Base-by-base conservation (phyloP, 2,888 invertebrate genomes). In the Parnassius smintheus region DNA sequence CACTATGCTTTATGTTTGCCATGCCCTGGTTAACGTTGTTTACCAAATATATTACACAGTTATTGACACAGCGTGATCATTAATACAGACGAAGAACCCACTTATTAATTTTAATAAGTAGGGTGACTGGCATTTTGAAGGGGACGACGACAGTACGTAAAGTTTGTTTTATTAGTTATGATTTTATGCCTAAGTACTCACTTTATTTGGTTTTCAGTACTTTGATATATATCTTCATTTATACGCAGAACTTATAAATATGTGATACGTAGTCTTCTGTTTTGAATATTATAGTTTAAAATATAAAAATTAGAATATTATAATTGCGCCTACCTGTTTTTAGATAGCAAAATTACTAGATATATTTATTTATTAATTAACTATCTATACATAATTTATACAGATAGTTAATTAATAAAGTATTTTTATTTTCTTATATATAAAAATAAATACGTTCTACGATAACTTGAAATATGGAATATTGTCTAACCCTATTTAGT, bases 81-180 rank as follows among this genome's bases (percentile, higher is more conserved):
- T 91, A 91, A 89, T 90, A 83, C 84, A 84, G 82, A 80, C 82
- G 83, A 81, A 86, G 88, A 86, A 85, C 88, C 82, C 86, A 85
- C 86, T 91, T 91, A 91, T 91, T 91, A 91, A 91, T 90, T 90
- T 91, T 91, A 89, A 91, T 91, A 91, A 90, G 85, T 86, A 81
- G 90, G 90, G 89, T 85, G 87, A 85, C 81, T 81, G 71, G 74
- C 69, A 66, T 72, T 80, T 75, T 74, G 78, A 75, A 80, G 81
- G 87, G 85, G 85, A 81, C 72, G 82, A 79, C 80, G 82, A 85
- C 85, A 82, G 78, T 74, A 68, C 71, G 75, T 72, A 66, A 70
- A 73, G 81, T 81, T 82, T 85, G 85, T 84, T 89, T 86, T 86
- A 86, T 86, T 83, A 82, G 86, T 85, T 84, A 82, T 85, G 90